Percentiles rank a stretch among this genome's conserved stretches.
These are phyloP conservation scores for Pelvicachromis taeniatus DNA, from an alignment of 2,113 vertebrate species.

Conservation along the genomic window DNA sequence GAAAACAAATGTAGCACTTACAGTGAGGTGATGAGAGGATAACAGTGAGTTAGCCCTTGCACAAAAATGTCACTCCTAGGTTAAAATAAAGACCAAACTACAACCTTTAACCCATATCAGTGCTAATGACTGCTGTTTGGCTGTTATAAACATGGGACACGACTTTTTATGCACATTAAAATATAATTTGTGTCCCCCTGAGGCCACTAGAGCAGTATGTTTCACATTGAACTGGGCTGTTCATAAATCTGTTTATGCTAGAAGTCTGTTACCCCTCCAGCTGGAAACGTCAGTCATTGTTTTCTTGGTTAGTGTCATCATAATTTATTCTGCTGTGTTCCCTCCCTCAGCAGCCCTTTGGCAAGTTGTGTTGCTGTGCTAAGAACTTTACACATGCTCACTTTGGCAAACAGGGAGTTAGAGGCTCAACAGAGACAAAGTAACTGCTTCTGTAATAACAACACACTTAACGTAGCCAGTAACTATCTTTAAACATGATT, in stretches of 20 bases:
- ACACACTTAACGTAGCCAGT: background rate
- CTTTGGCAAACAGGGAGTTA: background rate
- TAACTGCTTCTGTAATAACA: background rate
- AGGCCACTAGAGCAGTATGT: background rate
- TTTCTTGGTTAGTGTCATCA: conserved; percentile 24
- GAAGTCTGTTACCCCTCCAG: conserved; percentile 18
- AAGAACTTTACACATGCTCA: conserved; percentile 5
- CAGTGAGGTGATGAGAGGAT: background rate
- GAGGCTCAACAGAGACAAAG: background rate
- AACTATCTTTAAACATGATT: background rate
- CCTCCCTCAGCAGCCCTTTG: background rate
- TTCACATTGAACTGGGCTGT: background rate
- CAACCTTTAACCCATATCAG: background rate
- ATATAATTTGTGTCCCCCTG: background rate
- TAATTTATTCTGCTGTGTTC: conserved; percentile 9
- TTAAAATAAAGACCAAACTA: background rate
- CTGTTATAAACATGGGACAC: background rate
- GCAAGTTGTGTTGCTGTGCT: conserved; percentile 6
- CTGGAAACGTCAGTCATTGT: conserved; percentile 17
- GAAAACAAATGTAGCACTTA: background rate
- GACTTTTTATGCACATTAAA: background rate
- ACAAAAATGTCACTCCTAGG: background rate
- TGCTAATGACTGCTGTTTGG: background rate
- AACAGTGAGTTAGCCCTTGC: background rate
- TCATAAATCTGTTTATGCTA: conserved; percentile 12